Evolutionary conservation across 2,113 vertebrate genomes (phyloP).

Genomic region (Rostratula benghalensis): DNA sequence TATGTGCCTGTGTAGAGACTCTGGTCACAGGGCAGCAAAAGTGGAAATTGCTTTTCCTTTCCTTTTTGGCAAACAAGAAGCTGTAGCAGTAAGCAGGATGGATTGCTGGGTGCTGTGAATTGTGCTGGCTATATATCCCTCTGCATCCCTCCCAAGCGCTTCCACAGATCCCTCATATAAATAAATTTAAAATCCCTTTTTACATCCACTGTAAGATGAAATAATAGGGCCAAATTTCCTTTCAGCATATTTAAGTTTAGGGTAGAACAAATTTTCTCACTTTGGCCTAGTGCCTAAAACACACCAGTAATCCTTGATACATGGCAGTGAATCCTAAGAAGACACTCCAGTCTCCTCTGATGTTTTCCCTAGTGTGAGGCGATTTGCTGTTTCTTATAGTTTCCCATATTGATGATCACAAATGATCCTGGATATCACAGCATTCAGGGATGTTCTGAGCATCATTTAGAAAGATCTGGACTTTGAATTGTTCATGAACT

Average conservation of each 20-base stretch:
- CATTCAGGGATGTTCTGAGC: not conserved
- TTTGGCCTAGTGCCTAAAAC: conserved; percentile 32
- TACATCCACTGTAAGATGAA: conserved; percentile 10
- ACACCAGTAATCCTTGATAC: conserved; percentile 13
- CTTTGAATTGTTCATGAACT: not conserved
- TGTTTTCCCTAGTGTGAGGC: not conserved
- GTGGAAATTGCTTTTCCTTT: conserved; percentile 8
- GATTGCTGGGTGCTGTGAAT: conserved; percentile 30
- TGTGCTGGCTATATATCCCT: not conserved
- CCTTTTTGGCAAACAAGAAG: not conserved
- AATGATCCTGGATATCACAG: not conserved
- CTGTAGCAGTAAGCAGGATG: not conserved
- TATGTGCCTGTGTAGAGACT: not conserved
- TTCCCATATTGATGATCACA: not conserved
- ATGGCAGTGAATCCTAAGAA: not conserved
- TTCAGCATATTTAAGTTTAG: conserved; percentile 10
- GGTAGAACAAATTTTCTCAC: conserved; percentile 13
- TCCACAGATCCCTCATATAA: not conserved
- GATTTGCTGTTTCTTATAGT: not conserved
- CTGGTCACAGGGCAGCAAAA: not conserved
- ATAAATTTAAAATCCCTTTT: conserved; percentile 26
- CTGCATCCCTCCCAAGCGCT: not conserved
- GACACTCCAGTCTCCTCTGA: not conserved
- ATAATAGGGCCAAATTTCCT: conserved; percentile 14
- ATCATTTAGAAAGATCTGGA: not conserved